Percentiles rank a stretch among this genome's conserved stretches.
These are phyloP conservation scores for Nasua narica DNA, from an alignment of 2,797 vertebrate species.

Conservation along the genomic window DNA sequence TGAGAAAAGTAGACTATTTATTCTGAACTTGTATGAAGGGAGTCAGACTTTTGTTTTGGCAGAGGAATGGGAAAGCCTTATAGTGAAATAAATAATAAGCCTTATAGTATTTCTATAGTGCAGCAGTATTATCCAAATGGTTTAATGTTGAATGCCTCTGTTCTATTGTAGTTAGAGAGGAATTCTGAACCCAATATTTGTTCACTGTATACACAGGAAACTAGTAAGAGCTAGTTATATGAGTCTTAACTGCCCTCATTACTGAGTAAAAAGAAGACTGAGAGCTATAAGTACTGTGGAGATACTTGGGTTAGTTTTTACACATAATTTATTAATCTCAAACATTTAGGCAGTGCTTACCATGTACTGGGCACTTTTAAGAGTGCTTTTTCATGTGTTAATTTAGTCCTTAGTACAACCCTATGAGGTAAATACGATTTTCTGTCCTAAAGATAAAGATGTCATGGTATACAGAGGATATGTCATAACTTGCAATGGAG, in stretches of 20 bases:
- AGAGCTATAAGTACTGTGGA: neutral
- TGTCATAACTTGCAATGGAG: neutral
- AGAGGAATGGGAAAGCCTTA: neutral
- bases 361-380: neutral
- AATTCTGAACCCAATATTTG: slow-evolving; percentile 1
- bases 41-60: neutral
- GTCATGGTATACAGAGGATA: neutral
- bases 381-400: neutral
- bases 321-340: neutral
- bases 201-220: neutral
- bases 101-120: neutral
- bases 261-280: neutral
- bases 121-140: neutral
- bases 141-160: neutral
- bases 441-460: slow-evolving; percentile 26
- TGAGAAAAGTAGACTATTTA: neutral
- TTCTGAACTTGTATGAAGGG: neutral
- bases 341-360: neutral
- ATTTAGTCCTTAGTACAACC: neutral
- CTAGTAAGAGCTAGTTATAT: neutral
- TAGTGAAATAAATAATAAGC: neutral
- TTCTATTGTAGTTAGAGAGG: neutral
- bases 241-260: neutral
- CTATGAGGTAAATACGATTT: neutral
- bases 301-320: neutral